Percentiles rank a stretch among this genome's conserved stretches.
These are phyloP conservation scores for Agrochola lota DNA, from an alignment of 2,888 invertebrate species.

Conservation along the genomic window DNA sequence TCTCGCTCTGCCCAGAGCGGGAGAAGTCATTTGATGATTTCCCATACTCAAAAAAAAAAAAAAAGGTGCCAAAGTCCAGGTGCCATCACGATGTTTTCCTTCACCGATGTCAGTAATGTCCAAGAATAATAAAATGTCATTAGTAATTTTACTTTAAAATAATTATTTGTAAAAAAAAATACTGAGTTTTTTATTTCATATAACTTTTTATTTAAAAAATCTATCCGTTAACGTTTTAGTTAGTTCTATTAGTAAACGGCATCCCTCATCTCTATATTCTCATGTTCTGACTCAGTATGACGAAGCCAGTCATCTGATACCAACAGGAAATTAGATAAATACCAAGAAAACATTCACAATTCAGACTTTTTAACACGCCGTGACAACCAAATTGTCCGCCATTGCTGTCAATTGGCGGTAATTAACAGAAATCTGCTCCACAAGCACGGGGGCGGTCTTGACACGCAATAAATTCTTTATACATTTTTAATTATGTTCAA, in stretches of 20 bases:
- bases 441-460: slow-evolving; percentile 82
- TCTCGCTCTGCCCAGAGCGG: too few relatives aligned
- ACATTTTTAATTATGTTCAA: slow-evolving; percentile 88
- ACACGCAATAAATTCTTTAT: slow-evolving; percentile 86
- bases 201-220: neutral
- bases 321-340: slow-evolving; percentile 84
- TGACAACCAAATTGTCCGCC: slow-evolving; percentile 68
- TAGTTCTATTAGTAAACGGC: slow-evolving; percentile 34
- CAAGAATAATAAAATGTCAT: neutral
- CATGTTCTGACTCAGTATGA: slow-evolving; percentile 72
- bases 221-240: slow-evolving; percentile 9
- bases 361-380: slow-evolving; percentile 62
- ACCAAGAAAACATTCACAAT: slow-evolving; percentile 70
- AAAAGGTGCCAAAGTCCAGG: too few relatives aligned
- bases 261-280: slow-evolving; percentile 51
- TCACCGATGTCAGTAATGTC: too few relatives aligned
- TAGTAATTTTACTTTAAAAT: too few relatives aligned
- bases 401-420: slow-evolving; percentile 72
- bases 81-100: neutral
- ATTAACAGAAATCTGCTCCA: slow-evolving; percentile 78
- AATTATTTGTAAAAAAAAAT: neutral
- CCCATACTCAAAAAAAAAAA: too few relatives aligned
- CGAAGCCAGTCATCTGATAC: slow-evolving; percentile 72
- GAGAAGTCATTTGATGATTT: too few relatives aligned
- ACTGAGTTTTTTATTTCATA: neutral